Base-by-base conservation (phyloP, 2,888 invertebrate genomes). In the Criorhina ranunculi region DNA sequence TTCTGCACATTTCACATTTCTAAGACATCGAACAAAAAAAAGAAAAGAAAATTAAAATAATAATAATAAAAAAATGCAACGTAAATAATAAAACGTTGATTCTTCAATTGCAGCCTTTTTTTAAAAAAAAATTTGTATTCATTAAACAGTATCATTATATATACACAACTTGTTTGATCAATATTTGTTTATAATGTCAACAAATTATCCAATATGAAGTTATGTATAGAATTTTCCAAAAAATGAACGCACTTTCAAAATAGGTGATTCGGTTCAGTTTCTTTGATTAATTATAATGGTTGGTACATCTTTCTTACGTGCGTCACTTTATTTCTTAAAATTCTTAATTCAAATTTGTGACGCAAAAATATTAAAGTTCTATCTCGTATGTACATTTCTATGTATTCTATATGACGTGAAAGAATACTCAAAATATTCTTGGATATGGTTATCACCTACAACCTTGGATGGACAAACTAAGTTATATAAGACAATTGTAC, bases 401-500 rank as follows among this genome's bases (percentile, higher is more conserved):
- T 19, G 17, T 57, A 57, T 55, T 15, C 7, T 2, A 15, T n/a
- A 5, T 17, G 2, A 31, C 12, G 31, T 44, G 15, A 44, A 44
- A 44, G 15, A 53, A 40, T 33, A 33, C 12, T 60, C 37, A 40
- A 67, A 60, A 15, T 35, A 29, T 60, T 51, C 19, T 67, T 67
- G 37, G 33, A 59, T 51, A 51, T n/a, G 40, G 31, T 12, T 24
- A 11, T 19, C 46, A 55, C 37, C 51, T 8, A 35, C 46, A 49
- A 49, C 66, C 59, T 70, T 78, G 37, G 35, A 15, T 55, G 31
- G 44, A 49, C 19, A 33, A 31, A 62, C 2, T 33, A 40, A 37
- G 80, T 81, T 81, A 81, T 69, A 69, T 81, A 81, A 80, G 75
- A 15, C 37, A 33, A 40, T 76, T 76, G 37, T 31, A 33, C 51